Evolutionary conservation across 1,140 invertebrate species (phyloP), one percentile per base, ranked within the genome.

Genomic region (Mactra quadrangularis): DNA sequence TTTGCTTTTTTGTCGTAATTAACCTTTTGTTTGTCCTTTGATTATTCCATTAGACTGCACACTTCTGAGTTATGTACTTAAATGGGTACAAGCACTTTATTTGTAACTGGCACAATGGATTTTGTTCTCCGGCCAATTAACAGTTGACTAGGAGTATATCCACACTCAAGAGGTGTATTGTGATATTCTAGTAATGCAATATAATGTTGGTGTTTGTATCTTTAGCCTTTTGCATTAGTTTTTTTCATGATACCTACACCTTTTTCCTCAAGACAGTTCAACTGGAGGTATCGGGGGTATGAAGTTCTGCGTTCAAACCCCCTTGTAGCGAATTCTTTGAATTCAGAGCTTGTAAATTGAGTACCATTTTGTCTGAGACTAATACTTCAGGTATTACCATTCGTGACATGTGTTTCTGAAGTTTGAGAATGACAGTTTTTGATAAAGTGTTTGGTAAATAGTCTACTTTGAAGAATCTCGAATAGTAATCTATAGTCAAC

Each of bases 221-320:
- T 22, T 38, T 7, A 15, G 60, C 60, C 6, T 64, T 64, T 64
- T 64, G 60, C 60, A 38, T 64, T 29, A 64, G 60, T n/a, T 22
- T 62, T 64, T 64, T 64, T 64, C 60, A 33, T 33, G 33, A 64
- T 64, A 27, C 60, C 60, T 38, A 64, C 9, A 38, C 33, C 60
- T 64, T 64, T 64, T 64, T 64, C 60, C 1, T 29, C 33, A 38
- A 64, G 60, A 6, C 60, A 29, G 60, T 64, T 64, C 2, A 3
- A 15, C n/a, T 64, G 29, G 9, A 33, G 60, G n/a, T 64, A 22
- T 15, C 60, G 29, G 2, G 60, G 60, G 22, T 29, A 64, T 9
- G 60, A 64, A 22, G 29, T 64, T 64, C 60, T 35, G 33, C 38
- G 60, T 38, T 64, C 60, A 19, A 64, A 64, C 2, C 60, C 31